phyloP scores from a whole-genome alignment of 2,888 invertebrate genomes.

The Malthinus seriepunctatus region DNA sequence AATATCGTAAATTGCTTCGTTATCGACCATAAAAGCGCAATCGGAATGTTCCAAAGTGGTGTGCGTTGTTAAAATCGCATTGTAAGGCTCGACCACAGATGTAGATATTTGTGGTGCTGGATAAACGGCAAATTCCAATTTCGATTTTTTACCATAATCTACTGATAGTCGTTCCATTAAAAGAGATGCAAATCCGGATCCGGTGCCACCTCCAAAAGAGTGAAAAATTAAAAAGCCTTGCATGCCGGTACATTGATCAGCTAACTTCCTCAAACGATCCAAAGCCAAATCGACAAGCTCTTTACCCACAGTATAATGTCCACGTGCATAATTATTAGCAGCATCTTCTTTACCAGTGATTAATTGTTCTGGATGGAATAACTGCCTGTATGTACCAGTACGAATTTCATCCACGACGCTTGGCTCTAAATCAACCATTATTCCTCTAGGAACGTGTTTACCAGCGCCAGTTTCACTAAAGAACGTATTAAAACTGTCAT shows the following conservation, averaged over 20 bases:
- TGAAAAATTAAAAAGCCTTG: slow-evolving; percentile 92
- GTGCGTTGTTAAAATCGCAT: slow-evolving; percentile 66
- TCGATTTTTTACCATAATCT: slow-evolving; percentile 69
- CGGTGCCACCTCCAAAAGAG: slow-evolving; percentile 91
- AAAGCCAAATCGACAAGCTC: slow-evolving; percentile 71
- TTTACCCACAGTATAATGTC: slow-evolving; percentile 78
- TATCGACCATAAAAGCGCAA: slow-evolving; percentile 63
- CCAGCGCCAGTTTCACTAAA: slow-evolving; percentile 54
- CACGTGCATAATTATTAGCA: slow-evolving; percentile 83
- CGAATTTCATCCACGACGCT: slow-evolving; percentile 60
- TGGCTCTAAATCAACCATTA: slow-evolving; percentile 71
- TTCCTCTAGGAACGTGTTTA: slow-evolving; percentile 66
- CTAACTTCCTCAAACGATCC: slow-evolving; percentile 68
- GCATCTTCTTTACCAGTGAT: slow-evolving; percentile 87
- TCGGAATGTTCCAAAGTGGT: slow-evolving; percentile 64
- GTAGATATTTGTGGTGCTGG: slow-evolving; percentile 78
- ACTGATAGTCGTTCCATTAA: slow-evolving; percentile 90
- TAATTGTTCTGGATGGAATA: slow-evolving; percentile 91
- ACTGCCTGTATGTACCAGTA: slow-evolving; percentile 78
- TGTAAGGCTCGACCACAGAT: slow-evolving; percentile 64
- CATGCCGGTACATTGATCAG: slow-evolving; percentile 75
- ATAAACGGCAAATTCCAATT: slow-evolving; percentile 75
- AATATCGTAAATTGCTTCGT: slow-evolving; percentile 57
- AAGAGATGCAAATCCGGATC: slow-evolving; percentile 89
- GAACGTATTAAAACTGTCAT: slow-evolving; percentile 46